Percentiles rank a stretch among this genome's conserved stretches.
Conservation (phyloP, 1,140 invertebrate genomes). For the Macrocentrus cingulum region DNA sequence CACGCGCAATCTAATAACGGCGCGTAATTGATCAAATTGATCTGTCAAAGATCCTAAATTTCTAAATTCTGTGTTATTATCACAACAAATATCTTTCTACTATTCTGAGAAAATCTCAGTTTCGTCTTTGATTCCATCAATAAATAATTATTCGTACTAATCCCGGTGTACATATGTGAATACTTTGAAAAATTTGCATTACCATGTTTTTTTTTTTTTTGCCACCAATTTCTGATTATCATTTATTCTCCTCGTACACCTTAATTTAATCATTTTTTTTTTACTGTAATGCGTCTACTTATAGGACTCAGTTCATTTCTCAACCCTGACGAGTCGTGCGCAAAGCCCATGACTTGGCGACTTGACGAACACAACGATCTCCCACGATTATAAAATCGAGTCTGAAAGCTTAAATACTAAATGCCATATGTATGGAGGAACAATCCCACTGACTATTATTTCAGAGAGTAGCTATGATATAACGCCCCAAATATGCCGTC, state of each 20-base stretch:
- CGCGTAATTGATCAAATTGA: conserved; percentile 25
- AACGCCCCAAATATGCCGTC: neutral
- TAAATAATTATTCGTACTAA: conserved; percentile 45
- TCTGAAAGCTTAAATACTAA: conserved; percentile 5
- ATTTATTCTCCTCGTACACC: neutral
- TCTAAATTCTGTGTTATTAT: conserved; percentile 53
- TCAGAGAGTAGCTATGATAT: conserved; percentile 19
- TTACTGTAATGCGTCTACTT: too few relatives aligned
- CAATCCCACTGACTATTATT: conserved; percentile 11
- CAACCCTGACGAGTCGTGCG: conserved; percentile 17
- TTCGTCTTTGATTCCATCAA: conserved; percentile 52
- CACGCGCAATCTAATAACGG: conserved; percentile 18
- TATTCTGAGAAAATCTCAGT: conserved; percentile 34
- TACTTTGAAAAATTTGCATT: conserved; percentile 18
- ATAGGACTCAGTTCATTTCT: conserved; percentile 9
- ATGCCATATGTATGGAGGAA: conserved; percentile 9
- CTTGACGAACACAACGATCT: conserved; percentile 19
- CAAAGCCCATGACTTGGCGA: conserved; percentile 7
- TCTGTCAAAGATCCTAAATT: conserved; percentile 31
- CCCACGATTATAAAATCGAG: conserved; percentile 7
- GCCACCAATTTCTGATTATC: neutral
- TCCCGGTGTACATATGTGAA: conserved; percentile 15
- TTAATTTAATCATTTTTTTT: neutral
- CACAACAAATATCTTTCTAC: conserved; percentile 54
- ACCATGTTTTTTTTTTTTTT: conserved; percentile 5